A percentile compares a stretch with the other conserved stretches of the same genome.
phyloP scores from a whole-genome alignment of 2,797 vertebrate species.

The Avahi laniger region DNA sequence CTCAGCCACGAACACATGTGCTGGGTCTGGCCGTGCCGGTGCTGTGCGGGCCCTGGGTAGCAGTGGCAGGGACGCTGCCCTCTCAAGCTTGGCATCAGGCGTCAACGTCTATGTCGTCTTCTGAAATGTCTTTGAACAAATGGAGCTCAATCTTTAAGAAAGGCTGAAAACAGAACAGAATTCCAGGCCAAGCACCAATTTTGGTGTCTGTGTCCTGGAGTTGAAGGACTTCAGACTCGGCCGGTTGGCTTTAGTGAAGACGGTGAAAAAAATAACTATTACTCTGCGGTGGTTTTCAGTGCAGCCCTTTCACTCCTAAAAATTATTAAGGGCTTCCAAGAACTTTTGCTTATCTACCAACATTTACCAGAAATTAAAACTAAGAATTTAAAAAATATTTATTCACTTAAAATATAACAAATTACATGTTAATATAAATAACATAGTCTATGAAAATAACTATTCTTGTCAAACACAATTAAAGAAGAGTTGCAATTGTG shows the following conservation, averaged over 20 bases:
- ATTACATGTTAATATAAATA: background rate
- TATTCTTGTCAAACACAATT: background rate
- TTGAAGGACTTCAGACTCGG: background rate
- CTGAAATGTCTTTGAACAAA: background rate
- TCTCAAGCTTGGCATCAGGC: background rate
- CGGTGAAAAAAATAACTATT: fast-evolving
- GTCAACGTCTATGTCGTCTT: background rate
- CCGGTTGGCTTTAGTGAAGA: background rate
- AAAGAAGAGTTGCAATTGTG: background rate
- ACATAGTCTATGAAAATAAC: background rate
- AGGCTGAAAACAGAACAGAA: background rate
- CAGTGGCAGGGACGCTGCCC: background rate
- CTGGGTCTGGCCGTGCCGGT: background rate
- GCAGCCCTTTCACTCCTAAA: too few species aligned
- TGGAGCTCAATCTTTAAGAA: background rate
- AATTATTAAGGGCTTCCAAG: background rate
- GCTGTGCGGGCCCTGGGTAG: background rate
- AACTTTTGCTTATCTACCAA: background rate
- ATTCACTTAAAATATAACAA: background rate
- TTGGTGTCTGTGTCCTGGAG: background rate
- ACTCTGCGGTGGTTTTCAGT: background rate
- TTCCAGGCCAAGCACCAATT: background rate
- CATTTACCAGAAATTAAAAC: background rate
- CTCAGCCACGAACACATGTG: background rate
- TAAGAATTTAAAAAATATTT: background rate